Evolutionary conservation across 2,113 vertebrate species (phyloP).

Genomic region (Grammomys surdaster): DNA sequence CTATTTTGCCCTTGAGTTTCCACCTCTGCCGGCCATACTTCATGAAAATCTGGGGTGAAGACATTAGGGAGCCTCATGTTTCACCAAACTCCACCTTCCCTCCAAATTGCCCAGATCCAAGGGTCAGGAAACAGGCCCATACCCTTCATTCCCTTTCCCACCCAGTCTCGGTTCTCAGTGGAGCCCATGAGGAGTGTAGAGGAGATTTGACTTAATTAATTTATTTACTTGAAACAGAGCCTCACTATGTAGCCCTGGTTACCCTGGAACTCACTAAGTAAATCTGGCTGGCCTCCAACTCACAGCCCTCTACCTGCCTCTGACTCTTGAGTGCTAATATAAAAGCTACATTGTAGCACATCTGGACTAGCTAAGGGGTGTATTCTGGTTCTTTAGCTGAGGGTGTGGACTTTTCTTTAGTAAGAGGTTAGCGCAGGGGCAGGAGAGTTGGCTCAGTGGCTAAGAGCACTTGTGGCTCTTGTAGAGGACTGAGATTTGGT

Average conservation of each 20-base stretch:
- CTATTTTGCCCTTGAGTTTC: slow-evolving; percentile 98
- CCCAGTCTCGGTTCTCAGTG: background rate
- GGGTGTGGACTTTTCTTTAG: background rate
- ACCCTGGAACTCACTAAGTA: background rate
- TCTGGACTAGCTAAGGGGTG: background rate
- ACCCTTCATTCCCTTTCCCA: accelerated
- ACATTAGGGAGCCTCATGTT: background rate
- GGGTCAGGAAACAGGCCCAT: accelerated
- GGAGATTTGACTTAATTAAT: background rate
- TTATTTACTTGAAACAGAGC: background rate
- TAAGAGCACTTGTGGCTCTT: background rate
- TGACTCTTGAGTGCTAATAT: background rate
- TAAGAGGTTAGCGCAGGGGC: too few relatives aligned
- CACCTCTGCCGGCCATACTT: slow-evolving; percentile 97
- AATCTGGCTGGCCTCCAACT: background rate
- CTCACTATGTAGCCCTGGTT: background rate
- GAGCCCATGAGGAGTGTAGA: accelerated
- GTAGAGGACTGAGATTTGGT: background rate
- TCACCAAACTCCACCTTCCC: accelerated
- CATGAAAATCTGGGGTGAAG: slow-evolving; percentile 94
- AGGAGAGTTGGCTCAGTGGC: background rate
- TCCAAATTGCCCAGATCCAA: background rate
- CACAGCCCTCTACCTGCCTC: background rate
- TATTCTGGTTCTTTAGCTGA: background rate
- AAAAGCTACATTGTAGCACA: background rate